These are phyloP conservation scores for Anastrepha obliqua DNA, from an alignment of 1,140 invertebrate genomes.

Conservation along the genomic window DNA sequence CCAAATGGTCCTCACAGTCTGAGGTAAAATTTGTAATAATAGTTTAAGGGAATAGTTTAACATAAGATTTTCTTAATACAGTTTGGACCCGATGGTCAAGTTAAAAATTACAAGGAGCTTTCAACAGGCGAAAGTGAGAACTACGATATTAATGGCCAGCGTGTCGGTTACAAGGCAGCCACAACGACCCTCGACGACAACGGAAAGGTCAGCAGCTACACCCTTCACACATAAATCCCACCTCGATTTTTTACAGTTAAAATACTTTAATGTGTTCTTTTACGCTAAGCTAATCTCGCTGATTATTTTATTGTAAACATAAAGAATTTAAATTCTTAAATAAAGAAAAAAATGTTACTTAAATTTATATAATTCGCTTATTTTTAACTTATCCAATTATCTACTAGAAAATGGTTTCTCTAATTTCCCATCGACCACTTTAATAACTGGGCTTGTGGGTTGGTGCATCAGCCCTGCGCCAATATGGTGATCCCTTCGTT, in stretches of 20 bases:
- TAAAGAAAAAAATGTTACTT: slow-evolving; percentile 11
- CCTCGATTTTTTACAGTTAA: neutral
- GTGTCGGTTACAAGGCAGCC: slow-evolving; percentile 69
- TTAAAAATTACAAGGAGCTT: slow-evolving; percentile 71
- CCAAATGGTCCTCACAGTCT: slow-evolving; percentile 73
- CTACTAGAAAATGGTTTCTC: slow-evolving; percentile 68
- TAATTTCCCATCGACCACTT: slow-evolving; percentile 66
- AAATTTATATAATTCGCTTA: neutral
- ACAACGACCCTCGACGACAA: slow-evolving; percentile 73
- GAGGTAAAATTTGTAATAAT: slow-evolving; percentile 61
- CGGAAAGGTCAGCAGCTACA: slow-evolving; percentile 71
- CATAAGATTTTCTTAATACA: slow-evolving; percentile 48
- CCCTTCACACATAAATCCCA: slow-evolving; percentile 68
- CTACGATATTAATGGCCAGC: slow-evolving; percentile 68
- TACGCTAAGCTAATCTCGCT: neutral
- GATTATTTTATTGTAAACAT: neutral
- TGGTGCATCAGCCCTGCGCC: neutral
- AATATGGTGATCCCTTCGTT: slow-evolving; percentile 61
- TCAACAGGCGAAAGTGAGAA: slow-evolving; percentile 72
- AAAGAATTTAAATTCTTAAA: neutral
- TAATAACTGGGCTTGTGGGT: slow-evolving; percentile 59
- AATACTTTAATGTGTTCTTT: slow-evolving; percentile 38
- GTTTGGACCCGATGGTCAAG: slow-evolving; percentile 66
- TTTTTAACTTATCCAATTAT: slow-evolving; percentile 31
- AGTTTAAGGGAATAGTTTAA: neutral